Evolutionary conservation across 2,888 invertebrate genomes (phyloP), one percentile per base, ranked within the genome.

Genomic region (Scaptomyza reducta): DNA sequence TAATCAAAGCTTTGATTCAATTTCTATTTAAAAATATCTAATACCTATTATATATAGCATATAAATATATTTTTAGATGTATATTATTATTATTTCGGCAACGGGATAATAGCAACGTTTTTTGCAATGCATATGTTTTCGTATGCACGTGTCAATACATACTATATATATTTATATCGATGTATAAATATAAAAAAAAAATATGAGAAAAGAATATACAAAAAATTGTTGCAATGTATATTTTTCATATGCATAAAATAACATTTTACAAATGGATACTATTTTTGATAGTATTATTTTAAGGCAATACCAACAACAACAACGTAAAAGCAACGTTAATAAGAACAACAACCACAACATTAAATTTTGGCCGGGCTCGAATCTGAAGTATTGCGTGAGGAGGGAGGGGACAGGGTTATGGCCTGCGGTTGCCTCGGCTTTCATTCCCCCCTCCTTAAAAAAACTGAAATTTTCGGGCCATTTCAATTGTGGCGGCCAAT

Each of bases 81-180:
- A 82, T 84, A 89, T 89, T 89, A 88, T 89, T 89, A 88, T 89
- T 88, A 81, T 84, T 77, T 76, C 84, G 80, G 72, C 70, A 72
- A 75, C 79, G 87, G 67, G 59, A 83, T 87, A 82, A 87, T 81
- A 79, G 74, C 69, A 70, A 77, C 70, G 73, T 80, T 79, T 79
- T 87, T 85, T 80, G 85, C 82, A 87, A 89, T 88, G 90, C 90
- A 90, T 90, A 89, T 90, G 88, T 90, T 90, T 90, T 90, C 88
- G 89, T 90, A 90, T 90, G 89, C 89, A 88, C 77, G 87, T 88
- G 87, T 88, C 80, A 78, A 80, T 85, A 74, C 70, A 64, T 40
- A 58, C 45, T 54, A 61, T 56, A 69, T 45, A 72, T 75, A 73
- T 78, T 61, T 69, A 70, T 70, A 77, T 60, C 77, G 69, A 70